Percentiles rank a stretch among this genome's conserved stretches.
phyloP scores from a whole-genome alignment of 1,140 invertebrate genomes.

The Musca domestica region DNA sequence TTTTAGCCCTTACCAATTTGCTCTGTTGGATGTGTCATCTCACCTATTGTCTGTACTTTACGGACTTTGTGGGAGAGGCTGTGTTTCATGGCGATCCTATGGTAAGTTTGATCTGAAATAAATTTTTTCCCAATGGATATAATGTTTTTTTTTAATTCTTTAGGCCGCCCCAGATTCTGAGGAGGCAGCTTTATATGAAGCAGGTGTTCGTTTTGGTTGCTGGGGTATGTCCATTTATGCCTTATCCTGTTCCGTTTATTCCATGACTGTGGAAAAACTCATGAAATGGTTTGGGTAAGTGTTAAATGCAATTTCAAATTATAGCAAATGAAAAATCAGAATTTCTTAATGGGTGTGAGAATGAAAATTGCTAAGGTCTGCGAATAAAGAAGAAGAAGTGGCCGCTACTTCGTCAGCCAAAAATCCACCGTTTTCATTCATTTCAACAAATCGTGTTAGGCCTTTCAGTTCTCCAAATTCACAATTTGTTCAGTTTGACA shows the following conservation, averaged over 20 bases:
- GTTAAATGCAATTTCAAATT: not conserved
- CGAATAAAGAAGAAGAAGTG: no score
- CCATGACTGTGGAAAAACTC: conserved; percentile 71
- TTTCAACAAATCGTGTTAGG: no score
- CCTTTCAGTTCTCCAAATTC: no score
- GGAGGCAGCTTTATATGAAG: conserved; percentile 61
- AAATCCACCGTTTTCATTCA: no score
- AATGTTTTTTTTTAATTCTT: not conserved
- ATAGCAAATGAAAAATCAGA: not conserved
- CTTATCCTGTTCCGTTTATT: conserved; percentile 77
- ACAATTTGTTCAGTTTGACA: no score
- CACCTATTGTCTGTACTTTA: conserved; percentile 84
- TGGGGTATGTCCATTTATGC: conserved; percentile 85
- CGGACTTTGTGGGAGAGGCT: conserved; percentile 82
- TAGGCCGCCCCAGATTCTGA: conserved; percentile 34
- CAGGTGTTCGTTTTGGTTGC: conserved; percentile 78
- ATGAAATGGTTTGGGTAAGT: conserved; percentile 69
- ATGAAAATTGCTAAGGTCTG: no score
- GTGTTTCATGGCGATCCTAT: conserved; percentile 75
- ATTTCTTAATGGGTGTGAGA: conserved; percentile 13
- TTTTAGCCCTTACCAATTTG: conserved; percentile 78
- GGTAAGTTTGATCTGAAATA: conserved; percentile 42
- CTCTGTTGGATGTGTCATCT: conserved; percentile 87
- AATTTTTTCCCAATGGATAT: not conserved
- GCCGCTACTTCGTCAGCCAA: no score